phyloP scores from a whole-genome alignment of 2,888 invertebrate genomes.

The Elgonia sp. region DNA sequence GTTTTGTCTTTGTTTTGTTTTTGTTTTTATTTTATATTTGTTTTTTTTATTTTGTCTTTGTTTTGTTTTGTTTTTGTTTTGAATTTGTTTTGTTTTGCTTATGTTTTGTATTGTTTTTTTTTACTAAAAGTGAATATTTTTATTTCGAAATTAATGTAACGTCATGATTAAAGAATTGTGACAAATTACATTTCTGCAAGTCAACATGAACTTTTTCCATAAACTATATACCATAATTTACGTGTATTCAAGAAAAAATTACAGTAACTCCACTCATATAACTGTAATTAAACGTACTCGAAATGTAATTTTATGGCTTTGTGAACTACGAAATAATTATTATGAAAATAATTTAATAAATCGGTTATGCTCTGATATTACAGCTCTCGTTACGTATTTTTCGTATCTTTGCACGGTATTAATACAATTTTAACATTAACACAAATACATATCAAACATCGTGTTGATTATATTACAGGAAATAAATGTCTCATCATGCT shows the following conservation, averaged over 20 bases:
- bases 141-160: too few species aligned
- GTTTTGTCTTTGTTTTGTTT: too few species aligned
- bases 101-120: too few species aligned
- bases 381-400: constrained; percentile 2
- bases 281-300: constrained; percentile 48
- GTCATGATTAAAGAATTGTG: too few species aligned
- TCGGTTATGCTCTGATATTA: constrained; percentile 58
- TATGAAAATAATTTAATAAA: constrained; percentile 55
- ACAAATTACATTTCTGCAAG: too few species aligned
- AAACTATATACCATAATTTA: not conserved
- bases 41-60: too few species aligned
- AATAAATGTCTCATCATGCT: not conserved
- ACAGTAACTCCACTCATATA: constrained; percentile 26
- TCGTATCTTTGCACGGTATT: not conserved
- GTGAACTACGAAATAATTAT: constrained; percentile 52
- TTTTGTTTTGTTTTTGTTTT: too few species aligned
- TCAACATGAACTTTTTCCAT: not conserved
- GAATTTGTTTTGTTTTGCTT: too few species aligned
- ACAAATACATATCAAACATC: not conserved
- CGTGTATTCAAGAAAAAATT: constrained; percentile 1
- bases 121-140: too few species aligned
- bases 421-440: constrained; percentile 23
- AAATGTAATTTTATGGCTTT: constrained; percentile 60
- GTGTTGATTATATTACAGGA: not conserved
- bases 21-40: too few species aligned